Percentiles rank a stretch among this genome's conserved stretches.
These are phyloP conservation scores for Mesochorus sp. DNA, from an alignment of 2,888 invertebrate genomes.

Conservation along the genomic window DNA sequence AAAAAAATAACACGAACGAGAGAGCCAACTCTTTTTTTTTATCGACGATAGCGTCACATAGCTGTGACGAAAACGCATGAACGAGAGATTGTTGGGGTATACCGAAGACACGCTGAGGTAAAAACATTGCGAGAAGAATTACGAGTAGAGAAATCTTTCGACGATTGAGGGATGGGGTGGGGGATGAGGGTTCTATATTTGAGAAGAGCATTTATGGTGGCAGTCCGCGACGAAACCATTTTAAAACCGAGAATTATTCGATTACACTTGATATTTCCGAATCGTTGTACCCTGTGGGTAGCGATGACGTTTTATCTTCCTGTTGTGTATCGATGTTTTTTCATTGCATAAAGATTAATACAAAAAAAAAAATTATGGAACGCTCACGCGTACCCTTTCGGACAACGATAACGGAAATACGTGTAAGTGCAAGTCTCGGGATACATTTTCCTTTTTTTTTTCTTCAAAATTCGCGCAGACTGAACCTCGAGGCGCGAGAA, in stretches of 20 bases:
- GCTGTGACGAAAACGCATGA: slow-evolving; percentile 36
- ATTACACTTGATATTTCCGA: slow-evolving; percentile 18
- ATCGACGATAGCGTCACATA: slow-evolving; percentile 25
- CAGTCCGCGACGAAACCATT: neutral
- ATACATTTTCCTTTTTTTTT: slow-evolving; percentile 1
- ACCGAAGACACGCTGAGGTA: slow-evolving; percentile 47
- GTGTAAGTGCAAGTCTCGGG: slow-evolving; percentile 21
- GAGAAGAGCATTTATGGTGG: neutral
- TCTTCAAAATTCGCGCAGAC: slow-evolving; percentile 1
- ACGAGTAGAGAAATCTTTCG: slow-evolving; percentile 50
- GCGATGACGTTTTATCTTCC: slow-evolving; percentile 44
- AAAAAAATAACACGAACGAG: slow-evolving; percentile 43
- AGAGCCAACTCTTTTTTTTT: slow-evolving; percentile 40
- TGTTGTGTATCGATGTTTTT: slow-evolving; percentile 52
- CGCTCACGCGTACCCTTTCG: slow-evolving; percentile 16
- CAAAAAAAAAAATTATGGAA: slow-evolving; percentile 29
- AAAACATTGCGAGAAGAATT: slow-evolving; percentile 25
- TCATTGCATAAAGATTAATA: slow-evolving; percentile 41
- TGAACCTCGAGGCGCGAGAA: slow-evolving; percentile 45
- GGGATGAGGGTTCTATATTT: neutral
- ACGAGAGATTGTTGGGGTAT: slow-evolving; percentile 57
- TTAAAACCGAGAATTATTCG: neutral
- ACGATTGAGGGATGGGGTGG: neutral
- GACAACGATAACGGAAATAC: slow-evolving; percentile 32
- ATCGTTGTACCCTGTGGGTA: slow-evolving; percentile 25